Conservation (phyloP, 2,888 invertebrate genomes). For the Euzophera pinguis region DNA sequence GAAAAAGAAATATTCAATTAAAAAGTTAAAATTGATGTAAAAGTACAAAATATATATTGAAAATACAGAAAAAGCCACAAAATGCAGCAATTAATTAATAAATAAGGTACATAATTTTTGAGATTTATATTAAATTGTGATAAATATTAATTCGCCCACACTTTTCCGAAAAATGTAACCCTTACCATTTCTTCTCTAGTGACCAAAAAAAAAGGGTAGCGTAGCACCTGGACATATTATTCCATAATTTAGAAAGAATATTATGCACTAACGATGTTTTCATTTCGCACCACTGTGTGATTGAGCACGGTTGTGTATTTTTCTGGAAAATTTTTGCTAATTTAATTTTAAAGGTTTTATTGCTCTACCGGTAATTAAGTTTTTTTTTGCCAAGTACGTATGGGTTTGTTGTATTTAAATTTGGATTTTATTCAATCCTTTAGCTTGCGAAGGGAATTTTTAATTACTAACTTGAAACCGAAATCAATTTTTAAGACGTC, state of each 20-base stretch:
- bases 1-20: no score
- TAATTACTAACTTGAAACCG: no score
- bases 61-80: no score
- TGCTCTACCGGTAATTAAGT: neutral
- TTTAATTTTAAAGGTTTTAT: neutral
- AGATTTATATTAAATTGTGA: no score
- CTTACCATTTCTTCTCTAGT: neutral
- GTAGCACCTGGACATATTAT: slow-evolving; percentile 54
- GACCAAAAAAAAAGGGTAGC: neutral
- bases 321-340: slow-evolving; percentile 1
- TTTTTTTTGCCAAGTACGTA: neutral
- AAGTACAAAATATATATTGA: no score
- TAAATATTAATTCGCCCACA: neutral
- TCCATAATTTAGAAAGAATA: slow-evolving; percentile 49
- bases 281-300: slow-evolving; percentile 29
- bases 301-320: slow-evolving; percentile 5
- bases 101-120: no score
- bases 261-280: slow-evolving; percentile 45
- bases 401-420: neutral
- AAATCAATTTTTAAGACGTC: no score
- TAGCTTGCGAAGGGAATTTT: no score
- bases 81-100: no score
- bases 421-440: no score
- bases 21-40: no score
- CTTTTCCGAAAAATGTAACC: neutral